Evolutionary conservation across 2,888 invertebrate genomes (phyloP).

Genomic region (Blera fallax): DNA sequence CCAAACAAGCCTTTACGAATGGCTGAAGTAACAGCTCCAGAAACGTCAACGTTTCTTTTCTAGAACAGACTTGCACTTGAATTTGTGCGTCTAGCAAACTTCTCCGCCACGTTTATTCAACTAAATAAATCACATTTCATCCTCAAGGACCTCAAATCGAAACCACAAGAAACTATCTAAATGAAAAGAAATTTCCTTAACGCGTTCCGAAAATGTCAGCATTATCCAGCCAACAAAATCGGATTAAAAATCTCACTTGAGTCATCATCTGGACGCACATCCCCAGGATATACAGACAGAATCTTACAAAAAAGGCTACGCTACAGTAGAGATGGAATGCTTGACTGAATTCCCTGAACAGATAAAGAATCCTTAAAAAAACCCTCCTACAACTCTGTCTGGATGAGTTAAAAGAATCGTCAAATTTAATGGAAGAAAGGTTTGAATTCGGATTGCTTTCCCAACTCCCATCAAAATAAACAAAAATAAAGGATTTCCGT

Average conservation of each 20-base stretch:
- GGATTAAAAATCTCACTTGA: constrained; percentile 23
- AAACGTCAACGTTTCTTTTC: no score
- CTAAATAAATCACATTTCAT: neutral
- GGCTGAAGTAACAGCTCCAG: no score
- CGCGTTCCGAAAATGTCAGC: neutral
- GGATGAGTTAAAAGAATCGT: constrained; percentile 15
- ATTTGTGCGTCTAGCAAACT: neutral
- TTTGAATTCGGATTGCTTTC: neutral
- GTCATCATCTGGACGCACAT: neutral
- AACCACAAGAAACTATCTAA: no score
- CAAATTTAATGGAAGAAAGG: constrained; percentile 18
- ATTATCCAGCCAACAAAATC: constrained; percentile 8
- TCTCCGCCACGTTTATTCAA: neutral
- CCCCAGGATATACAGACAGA: neutral
- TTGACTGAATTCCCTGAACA: constrained; percentile 2
- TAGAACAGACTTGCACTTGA: no score
- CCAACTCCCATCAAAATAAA: neutral
- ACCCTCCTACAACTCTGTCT: neutral
- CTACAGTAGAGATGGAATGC: constrained; percentile 4
- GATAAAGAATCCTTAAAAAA: neutral
- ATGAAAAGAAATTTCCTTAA: neutral
- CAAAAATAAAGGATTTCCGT: neutral
- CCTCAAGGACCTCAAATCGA: neutral
- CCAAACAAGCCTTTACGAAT: no score
- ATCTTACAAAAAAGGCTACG: no score